phyloP scores from a whole-genome alignment of 2,888 invertebrate genomes.

The Ennomos erosarius region DNA sequence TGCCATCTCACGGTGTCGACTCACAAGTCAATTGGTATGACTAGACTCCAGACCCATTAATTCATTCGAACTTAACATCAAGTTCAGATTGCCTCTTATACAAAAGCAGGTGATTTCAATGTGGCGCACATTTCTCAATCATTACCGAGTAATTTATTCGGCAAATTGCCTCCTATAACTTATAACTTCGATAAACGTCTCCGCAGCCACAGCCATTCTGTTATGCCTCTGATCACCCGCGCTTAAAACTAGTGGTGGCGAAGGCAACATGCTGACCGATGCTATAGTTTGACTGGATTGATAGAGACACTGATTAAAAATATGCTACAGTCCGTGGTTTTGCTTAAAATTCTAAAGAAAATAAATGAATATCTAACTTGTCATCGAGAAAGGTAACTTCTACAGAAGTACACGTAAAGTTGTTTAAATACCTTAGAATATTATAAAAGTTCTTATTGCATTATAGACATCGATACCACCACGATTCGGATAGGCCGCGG shows the following conservation, averaged over 20 bases:
- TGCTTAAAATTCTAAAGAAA: too few species aligned
- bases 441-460: constrained; percentile 22
- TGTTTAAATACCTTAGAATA: too few species aligned
- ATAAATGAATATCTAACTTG: too few species aligned
- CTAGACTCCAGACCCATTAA: not conserved
- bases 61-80: not conserved
- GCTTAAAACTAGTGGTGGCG: constrained; percentile 56
- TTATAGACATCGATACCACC: constrained; percentile 47
- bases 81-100: not conserved
- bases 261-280: constrained; percentile 49
- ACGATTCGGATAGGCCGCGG: constrained; percentile 61
- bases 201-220: constrained; percentile 62
- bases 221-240: constrained; percentile 62
- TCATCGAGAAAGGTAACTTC: too few species aligned
- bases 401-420: too few species aligned
- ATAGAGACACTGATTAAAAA: too few species aligned
- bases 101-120: constrained; percentile 10
- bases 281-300: too few species aligned
- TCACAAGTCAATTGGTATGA: too few species aligned
- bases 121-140: constrained; percentile 28
- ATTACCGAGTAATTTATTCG: constrained; percentile 61
- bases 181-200: constrained; percentile 60
- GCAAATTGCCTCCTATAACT: constrained; percentile 62
- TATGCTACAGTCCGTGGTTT: too few species aligned
- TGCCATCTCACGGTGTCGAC: too few species aligned